Conservation (phyloP, 2,888 invertebrate species). For the Schrankia costaestrigalis region DNA sequence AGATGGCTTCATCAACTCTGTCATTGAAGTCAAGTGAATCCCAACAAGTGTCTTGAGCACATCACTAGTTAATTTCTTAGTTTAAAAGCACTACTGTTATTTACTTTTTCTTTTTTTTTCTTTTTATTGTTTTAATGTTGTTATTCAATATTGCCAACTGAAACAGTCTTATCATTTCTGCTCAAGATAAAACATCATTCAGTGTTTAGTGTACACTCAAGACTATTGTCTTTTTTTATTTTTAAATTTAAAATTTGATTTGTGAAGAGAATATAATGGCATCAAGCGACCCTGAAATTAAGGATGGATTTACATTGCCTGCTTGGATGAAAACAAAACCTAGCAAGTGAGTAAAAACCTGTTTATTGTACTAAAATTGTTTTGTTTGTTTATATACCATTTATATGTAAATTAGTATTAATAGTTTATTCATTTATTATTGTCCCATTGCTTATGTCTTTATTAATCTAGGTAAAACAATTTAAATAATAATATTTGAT, state of each 20-base stretch:
- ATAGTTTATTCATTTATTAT: no score
- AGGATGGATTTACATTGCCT: conserved; percentile 83
- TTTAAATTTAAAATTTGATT: conserved; percentile 7
- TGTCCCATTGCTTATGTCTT: no score
- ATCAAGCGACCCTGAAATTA: conserved; percentile 80
- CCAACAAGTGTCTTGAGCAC: conserved; percentile 64
- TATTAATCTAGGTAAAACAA: no score
- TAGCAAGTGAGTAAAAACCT: conserved; percentile 76
- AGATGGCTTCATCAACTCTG: conserved; percentile 60
- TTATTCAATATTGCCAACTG: conserved; percentile 45
- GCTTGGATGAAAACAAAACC: conserved; percentile 88
- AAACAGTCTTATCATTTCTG: conserved; percentile 72
- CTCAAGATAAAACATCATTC: conserved; percentile 65
- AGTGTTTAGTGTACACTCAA: conserved; percentile 39
- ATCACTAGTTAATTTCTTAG: conserved; percentile 25
- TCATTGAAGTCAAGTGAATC: conserved; percentile 58
- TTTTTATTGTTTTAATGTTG: conserved; percentile 35
- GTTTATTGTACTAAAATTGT: no score
- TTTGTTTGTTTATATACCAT: no score
- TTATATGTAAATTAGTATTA: no score
- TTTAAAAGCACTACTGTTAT: conserved; percentile 26
- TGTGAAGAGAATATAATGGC: conserved; percentile 49
- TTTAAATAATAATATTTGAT: no score
- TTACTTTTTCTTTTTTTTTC: conserved; percentile 17
- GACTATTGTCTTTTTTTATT: conserved; percentile 36